Evolutionary conservation across 1,140 invertebrate species (phyloP).

Genomic region (Drosophila insularis): DNA sequence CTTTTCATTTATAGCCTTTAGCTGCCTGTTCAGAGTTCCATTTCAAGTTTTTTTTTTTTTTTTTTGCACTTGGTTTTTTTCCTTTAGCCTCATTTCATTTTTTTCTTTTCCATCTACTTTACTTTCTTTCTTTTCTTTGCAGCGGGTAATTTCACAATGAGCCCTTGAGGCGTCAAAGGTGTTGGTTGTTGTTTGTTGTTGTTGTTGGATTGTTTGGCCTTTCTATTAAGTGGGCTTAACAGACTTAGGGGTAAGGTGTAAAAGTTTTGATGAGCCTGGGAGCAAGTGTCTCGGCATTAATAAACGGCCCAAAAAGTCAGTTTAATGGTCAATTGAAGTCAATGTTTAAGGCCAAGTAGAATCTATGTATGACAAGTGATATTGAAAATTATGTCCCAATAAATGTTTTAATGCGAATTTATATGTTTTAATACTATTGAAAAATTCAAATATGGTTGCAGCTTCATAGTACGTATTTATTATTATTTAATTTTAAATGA

Average conservation of each 20-base stretch:
- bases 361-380: conserved; percentile 5
- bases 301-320: conserved; percentile 36
- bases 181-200: conserved; percentile 17
- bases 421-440: not conserved
- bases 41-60: conserved; percentile 43
- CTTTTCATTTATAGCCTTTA: conserved; percentile 51
- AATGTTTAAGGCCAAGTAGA: not conserved
- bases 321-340: conserved; percentile 47
- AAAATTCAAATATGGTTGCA: not conserved
- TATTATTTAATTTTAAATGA: not conserved
- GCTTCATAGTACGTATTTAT: not conserved
- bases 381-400: not conserved
- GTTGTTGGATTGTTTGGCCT: conserved; percentile 42
- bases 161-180: conserved; percentile 52
- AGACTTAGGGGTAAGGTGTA: conserved; percentile 55
- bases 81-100: not conserved
- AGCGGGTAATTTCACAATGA: conserved; percentile 73
- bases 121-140: conserved; percentile 19
- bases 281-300: conserved; percentile 38
- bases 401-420: not conserved
- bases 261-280: conserved; percentile 58
- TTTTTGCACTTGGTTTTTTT: conserved; percentile 19
- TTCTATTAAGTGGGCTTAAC: conserved; percentile 51
- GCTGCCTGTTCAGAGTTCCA: conserved; percentile 43
- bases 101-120: not conserved